Evolutionary conservation across 1,140 invertebrate genomes (phyloP), one percentile per base, ranked within the genome.

Genomic region (Neodiprion pinetum): DNA sequence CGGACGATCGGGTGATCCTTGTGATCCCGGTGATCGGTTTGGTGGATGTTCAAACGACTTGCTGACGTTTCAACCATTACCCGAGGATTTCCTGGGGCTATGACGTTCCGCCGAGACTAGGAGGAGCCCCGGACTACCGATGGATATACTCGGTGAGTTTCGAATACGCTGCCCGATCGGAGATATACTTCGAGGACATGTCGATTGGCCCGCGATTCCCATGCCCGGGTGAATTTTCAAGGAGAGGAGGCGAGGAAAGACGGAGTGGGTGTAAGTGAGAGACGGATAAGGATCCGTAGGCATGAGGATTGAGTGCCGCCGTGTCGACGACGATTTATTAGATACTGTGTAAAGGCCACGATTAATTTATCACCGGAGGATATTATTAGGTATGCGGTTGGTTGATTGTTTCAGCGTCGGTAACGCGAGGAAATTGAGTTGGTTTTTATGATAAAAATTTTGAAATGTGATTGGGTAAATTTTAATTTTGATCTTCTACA

Each of bases 21-120:
- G 28, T 61, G 53, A 61, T 50, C 17, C 66, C 7, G 66, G 21
- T 65, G 70, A 40, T 11, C 28, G 48, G 72, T 47, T 47, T 70
- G n/a, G 49, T 73, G 66, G 61, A 69, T 74, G 75, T 69, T 77
- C 61, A 17, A 78, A 81, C 79, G 80, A 83, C 78, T 76, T 81
- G 82, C 84, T 84, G 84, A 85, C 84, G 79, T 80, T 74, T 78
- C 73, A 67, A 75, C 80, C 80, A 80, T 85, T 84, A 84, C 81
- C 83, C 78, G 74, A 72, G 71, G 28, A 40, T 40, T 40, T 40
- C 28, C 28, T 40, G 28, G 28, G 28, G 28, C 28, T 40, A 5
- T 4, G 28, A 40, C 5, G 28, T 40, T 40, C 28, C 28, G 28
- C 5, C 28, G 28, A 40, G 28, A 40, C 28, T 40, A 40, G 28